These are phyloP conservation scores for Mycetomoellerius zeteki DNA, from an alignment of 1,140 invertebrate species.

Conservation along the genomic window DNA sequence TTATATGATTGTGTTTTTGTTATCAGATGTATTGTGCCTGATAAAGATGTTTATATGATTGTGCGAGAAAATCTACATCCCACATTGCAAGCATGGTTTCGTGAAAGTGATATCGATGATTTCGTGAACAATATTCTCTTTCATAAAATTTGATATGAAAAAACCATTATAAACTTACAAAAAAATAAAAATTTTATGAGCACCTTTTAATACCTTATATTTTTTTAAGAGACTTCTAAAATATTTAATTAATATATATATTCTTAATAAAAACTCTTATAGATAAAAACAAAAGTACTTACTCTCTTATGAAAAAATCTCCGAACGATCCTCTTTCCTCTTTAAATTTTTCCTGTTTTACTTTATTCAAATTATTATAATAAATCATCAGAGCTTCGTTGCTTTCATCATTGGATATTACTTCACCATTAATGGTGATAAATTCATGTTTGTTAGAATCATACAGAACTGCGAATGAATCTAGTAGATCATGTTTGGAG, in stretches of 20 bases:
- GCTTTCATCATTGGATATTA: constrained; percentile 77
- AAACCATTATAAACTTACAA: background rate
- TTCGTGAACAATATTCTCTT: constrained; percentile 78
- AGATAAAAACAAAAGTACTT: constrained; percentile 64
- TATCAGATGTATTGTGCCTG: constrained; percentile 80
- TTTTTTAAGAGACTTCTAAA: background rate
- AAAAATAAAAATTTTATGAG: background rate
- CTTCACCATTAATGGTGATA: constrained; percentile 81
- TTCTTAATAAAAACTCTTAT: background rate
- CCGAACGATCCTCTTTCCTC: constrained; percentile 83
- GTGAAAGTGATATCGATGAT: constrained; percentile 74
- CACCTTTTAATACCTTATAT: background rate
- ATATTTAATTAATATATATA: background rate
- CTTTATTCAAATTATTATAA: constrained; percentile 69
- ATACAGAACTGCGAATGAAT: constrained; percentile 74
- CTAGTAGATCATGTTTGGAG: constrained; percentile 87
- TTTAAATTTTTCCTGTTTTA: constrained; percentile 73
- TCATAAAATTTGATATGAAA: constrained; percentile 69
- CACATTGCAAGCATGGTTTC: constrained; percentile 81
- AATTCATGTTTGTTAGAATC: constrained; percentile 80
- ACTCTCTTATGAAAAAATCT: constrained; percentile 85
- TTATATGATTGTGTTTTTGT: constrained; percentile 62
- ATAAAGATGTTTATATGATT: constrained; percentile 73
- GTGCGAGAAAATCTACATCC: constrained; percentile 76
- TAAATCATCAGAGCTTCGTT: constrained; percentile 75